These are phyloP conservation scores for Chionis minor DNA, from an alignment of 2,113 vertebrate genomes.

Conservation along the genomic window DNA sequence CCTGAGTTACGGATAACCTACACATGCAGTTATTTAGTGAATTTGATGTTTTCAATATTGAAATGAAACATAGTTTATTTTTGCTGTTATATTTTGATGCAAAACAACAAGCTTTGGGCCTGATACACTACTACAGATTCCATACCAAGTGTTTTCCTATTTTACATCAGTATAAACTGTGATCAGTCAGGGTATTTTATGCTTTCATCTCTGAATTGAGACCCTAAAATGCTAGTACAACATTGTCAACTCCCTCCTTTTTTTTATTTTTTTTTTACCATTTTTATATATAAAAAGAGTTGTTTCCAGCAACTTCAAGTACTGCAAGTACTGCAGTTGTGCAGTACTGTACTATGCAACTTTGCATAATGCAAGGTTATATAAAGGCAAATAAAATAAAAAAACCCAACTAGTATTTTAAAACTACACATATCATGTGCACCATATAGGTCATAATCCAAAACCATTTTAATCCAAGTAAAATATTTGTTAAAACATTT, in stretches of 20 bases:
- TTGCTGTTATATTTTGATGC: conserved; percentile 28
- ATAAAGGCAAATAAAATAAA: conserved; percentile 73
- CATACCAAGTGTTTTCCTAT: not conserved
- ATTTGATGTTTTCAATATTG: not conserved
- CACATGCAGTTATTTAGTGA: not conserved
- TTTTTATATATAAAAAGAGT: conserved; percentile 63
- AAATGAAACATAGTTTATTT: not conserved
- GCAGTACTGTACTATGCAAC: conserved; percentile 5
- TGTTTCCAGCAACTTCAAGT: conserved; percentile 72
- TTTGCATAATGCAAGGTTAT: conserved; percentile 49
- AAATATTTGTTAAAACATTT: conserved; percentile 48
- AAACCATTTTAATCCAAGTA: conserved; percentile 37
- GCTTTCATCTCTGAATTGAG: not conserved
- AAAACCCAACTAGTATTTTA: conserved; percentile 27
- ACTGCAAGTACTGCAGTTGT: conserved; percentile 54
- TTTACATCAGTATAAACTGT: not conserved
- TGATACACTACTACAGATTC: not conserved
- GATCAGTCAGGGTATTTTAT: not conserved
- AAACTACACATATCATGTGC: conserved; percentile 66
- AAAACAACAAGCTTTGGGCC: conserved; percentile 4
- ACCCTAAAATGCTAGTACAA: not conserved
- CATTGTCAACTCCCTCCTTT: not conserved
- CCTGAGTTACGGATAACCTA: not conserved
- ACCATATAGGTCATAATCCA: conserved; percentile 45
- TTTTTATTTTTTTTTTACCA: not conserved